Percentiles rank a stretch among this genome's conserved stretches.
These are phyloP conservation scores for Hycleus cichorii DNA, from an alignment of 1,140 invertebrate genomes.

Conservation along the genomic window DNA sequence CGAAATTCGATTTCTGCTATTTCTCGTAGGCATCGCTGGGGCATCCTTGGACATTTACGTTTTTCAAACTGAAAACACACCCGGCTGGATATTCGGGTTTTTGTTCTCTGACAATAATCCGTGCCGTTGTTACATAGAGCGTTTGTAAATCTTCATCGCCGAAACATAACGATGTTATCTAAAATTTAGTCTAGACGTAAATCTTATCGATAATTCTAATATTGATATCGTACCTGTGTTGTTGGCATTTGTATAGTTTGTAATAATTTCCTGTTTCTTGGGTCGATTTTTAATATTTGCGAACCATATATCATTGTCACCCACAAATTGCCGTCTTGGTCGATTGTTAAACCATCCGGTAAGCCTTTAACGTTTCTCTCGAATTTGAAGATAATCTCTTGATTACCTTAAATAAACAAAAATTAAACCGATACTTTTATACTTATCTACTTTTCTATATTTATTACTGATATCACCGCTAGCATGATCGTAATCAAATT, in stretches of 20 bases:
- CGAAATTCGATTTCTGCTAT: too few relatives aligned
- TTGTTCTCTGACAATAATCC: background rate
- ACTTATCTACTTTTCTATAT: slow-evolving; percentile 18
- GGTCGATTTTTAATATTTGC: slow-evolving; percentile 28
- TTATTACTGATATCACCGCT: slow-evolving; percentile 55
- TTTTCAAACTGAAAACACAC: slow-evolving; percentile 9
- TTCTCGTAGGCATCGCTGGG: too few relatives aligned
- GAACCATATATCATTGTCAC: slow-evolving; percentile 46
- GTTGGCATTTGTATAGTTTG: slow-evolving; percentile 15
- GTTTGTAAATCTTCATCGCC: slow-evolving; percentile 2
- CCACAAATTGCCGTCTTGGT: slow-evolving; percentile 56
- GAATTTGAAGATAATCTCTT: slow-evolving; percentile 26
- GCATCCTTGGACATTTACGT: background rate
- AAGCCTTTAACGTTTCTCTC: slow-evolving; percentile 32
- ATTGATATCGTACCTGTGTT: background rate
- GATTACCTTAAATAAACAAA: slow-evolving; percentile 23
- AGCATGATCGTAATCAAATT: slow-evolving; percentile 60
- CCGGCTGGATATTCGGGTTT: slow-evolving; percentile 10
- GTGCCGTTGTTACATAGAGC: slow-evolving; percentile 11
- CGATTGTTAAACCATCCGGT: slow-evolving; percentile 65
- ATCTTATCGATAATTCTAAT: slow-evolving; percentile 49
- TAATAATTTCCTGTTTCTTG: slow-evolving; percentile 30
- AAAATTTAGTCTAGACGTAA: too few relatives aligned
- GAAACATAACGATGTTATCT: background rate
- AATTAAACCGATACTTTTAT: background rate